Percentiles rank a stretch among this genome's conserved stretches.
These are phyloP conservation scores for Colius striatus DNA, from an alignment of 2,113 vertebrate species.

Conservation along the genomic window DNA sequence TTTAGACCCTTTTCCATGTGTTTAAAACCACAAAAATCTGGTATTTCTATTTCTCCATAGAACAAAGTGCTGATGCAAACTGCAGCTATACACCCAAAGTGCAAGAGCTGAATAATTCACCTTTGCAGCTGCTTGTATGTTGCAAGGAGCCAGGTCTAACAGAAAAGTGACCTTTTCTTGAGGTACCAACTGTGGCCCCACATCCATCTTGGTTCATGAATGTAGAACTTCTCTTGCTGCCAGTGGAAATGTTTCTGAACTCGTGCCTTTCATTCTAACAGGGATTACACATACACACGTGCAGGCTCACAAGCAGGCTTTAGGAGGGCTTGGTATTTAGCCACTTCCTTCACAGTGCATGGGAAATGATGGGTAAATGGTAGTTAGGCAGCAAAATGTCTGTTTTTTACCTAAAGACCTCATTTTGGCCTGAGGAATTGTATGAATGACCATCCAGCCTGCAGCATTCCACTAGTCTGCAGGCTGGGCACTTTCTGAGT, in stretches of 20 bases:
- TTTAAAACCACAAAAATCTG: neutral
- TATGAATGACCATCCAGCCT: neutral
- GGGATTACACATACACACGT: neutral
- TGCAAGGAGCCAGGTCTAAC: neutral
- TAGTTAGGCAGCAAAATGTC: neutral
- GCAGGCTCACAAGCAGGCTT: neutral
- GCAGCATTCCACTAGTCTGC: neutral
- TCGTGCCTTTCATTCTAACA: neutral
- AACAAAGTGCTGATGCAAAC: neutral
- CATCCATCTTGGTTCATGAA: neutral
- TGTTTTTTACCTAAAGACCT: neutral
- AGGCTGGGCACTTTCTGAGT: neutral
- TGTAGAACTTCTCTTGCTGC: neutral
- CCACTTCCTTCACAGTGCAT: neutral
- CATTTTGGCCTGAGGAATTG: neutral
- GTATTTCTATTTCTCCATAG: neutral
- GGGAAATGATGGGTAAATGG: neutral
- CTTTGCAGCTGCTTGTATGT: neutral
- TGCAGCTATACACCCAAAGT: neutral
- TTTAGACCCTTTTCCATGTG: too few relatives aligned
- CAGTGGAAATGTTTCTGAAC: neutral
- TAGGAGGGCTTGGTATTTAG: neutral
- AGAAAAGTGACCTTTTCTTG: neutral
- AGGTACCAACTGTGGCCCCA: neutral
- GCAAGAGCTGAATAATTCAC: neutral